These are phyloP conservation scores for Mungos mungo DNA, from an alignment of 2,113 vertebrate genomes.

Conservation along the genomic window DNA sequence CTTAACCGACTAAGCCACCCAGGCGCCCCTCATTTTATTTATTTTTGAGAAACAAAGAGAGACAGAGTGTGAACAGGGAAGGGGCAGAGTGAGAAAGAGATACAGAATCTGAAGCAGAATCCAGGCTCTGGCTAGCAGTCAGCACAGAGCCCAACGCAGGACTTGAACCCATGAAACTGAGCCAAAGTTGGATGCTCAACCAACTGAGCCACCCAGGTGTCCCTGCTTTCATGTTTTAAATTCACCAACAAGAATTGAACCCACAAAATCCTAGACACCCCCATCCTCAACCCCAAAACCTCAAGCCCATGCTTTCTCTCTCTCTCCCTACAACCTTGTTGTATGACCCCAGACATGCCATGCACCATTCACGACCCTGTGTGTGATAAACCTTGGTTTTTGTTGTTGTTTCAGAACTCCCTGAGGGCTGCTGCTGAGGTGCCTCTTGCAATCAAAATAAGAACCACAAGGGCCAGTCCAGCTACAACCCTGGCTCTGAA, in stretches of 20 bases:
- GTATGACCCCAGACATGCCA: background rate
- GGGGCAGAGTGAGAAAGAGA: too few species aligned
- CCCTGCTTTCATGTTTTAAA: background rate
- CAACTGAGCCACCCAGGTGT: too few species aligned
- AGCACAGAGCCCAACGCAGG: too few species aligned
- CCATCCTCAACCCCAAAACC: background rate
- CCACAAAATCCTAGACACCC: background rate
- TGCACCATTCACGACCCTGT: background rate
- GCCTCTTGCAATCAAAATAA: background rate
- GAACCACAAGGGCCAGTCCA: background rate
- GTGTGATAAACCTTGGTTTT: background rate
- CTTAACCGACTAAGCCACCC: too few species aligned
- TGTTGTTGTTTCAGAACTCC: background rate
- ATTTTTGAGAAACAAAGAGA: too few species aligned
- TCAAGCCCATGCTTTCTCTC: background rate
- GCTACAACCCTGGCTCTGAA: background rate
- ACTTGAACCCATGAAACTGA: too few species aligned
- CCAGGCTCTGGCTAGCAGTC: too few species aligned
- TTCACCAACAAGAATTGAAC: background rate
- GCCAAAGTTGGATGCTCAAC: too few species aligned
- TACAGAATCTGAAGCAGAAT: too few species aligned
- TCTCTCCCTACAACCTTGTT: too few species aligned
- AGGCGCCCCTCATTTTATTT: too few species aligned
- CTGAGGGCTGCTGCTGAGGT: background rate
- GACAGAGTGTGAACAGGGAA: too few species aligned